Evolutionary conservation across 2,113 vertebrate genomes (phyloP).

Genomic region (Gracilinanus agilis): DNA sequence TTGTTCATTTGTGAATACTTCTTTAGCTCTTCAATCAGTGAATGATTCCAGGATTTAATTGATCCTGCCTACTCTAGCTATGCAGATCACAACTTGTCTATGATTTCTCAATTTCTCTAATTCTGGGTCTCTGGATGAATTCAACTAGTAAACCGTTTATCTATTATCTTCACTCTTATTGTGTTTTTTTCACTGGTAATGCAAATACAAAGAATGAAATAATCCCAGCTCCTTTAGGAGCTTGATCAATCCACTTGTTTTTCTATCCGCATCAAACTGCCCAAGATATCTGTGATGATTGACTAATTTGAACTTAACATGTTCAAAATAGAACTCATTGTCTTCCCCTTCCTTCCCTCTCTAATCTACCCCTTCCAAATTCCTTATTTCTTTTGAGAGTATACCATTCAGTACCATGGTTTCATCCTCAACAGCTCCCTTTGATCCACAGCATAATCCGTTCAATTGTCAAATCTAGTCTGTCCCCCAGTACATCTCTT

Average conservation of each 20-base stretch:
- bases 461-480: no score
- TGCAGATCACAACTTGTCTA: neutral
- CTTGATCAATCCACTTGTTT: neutral
- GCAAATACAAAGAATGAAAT: neutral
- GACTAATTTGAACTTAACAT: neutral
- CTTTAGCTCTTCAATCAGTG: neutral
- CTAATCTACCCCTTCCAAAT: neutral
- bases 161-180: neutral
- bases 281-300: neutral
- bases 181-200: neutral
- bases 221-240: neutral
- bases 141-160: neutral
- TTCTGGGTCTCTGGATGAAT: neutral
- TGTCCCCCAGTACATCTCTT: no score
- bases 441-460: no score
- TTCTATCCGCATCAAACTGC: neutral
- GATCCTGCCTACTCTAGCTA: neutral
- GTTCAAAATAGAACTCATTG: neutral
- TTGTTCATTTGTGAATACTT: neutral
- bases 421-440: no score
- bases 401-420: neutral
- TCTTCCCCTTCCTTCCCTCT: rapidly evolving
- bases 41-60: neutral
- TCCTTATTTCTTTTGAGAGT: neutral
- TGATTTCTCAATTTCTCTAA: neutral